These are phyloP conservation scores for Gorsachius goisagi DNA, from an alignment of 2,113 vertebrate genomes.

Conservation along the genomic window DNA sequence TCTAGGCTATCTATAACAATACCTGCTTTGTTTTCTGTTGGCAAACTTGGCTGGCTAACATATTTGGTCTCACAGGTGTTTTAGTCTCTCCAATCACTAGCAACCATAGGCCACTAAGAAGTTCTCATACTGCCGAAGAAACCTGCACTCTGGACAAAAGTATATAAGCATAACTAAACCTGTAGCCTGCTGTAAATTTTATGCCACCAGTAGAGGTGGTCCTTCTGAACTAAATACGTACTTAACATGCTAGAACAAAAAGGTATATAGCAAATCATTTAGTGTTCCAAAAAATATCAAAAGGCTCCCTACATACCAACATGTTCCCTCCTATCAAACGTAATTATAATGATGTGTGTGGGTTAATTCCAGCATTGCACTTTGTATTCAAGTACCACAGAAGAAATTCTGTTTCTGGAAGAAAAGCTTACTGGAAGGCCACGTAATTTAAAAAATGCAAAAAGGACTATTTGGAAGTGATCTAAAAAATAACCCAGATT, in stretches of 20 bases:
- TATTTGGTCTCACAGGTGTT: constrained; percentile 24
- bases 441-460: not conserved
- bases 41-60: not conserved
- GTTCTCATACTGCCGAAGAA: not conserved
- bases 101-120: not conserved
- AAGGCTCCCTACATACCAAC: not conserved
- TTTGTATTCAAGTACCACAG: not conserved
- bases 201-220: not conserved
- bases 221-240: not conserved
- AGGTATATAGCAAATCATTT: not conserved
- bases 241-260: not conserved
- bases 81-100: not conserved
- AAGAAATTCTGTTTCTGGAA: not conserved
- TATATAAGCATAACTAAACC: not conserved
- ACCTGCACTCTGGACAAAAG: not conserved
- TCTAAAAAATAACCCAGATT: not conserved
- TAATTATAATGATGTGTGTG: not conserved
- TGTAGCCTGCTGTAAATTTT: not conserved
- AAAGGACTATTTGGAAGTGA: not conserved
- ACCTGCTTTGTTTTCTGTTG: constrained; percentile 10
- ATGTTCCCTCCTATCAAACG: not conserved
- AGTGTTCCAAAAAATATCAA: not conserved
- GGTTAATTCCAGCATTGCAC: not conserved
- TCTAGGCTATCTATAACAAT: constrained; percentile 33
- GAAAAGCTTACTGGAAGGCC: not conserved